Percentiles rank a stretch among this genome's conserved stretches.
These are phyloP conservation scores for Rhagologus leucostigma DNA, from an alignment of 2,113 vertebrate genomes.

Conservation along the genomic window DNA sequence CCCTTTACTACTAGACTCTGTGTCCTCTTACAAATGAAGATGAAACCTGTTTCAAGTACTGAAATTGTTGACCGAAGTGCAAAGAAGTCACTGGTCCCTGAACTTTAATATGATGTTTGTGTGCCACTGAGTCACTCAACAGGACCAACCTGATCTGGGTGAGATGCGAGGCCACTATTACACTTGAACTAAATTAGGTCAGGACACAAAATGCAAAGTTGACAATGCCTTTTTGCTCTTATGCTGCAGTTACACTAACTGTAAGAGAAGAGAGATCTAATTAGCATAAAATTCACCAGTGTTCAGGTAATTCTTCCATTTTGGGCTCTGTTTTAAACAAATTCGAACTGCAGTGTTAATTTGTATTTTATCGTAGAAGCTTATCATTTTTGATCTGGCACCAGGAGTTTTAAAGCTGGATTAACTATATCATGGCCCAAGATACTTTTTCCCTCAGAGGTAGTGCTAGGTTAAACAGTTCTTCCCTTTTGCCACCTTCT, in stretches of 20 bases:
- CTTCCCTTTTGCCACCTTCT: neutral
- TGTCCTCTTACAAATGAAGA: neutral
- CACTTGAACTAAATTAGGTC: neutral
- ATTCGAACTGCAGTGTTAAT: neutral
- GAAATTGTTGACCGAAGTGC: neutral
- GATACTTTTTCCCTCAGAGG: neutral
- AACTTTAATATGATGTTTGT: neutral
- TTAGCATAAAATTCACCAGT: neutral
- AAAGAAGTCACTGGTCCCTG: neutral
- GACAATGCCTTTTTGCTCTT: neutral
- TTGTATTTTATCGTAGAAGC: neutral
- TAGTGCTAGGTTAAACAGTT: neutral
- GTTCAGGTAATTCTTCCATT: neutral
- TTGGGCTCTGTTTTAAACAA: neutral
- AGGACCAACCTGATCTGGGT: neutral
- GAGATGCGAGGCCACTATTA: neutral
- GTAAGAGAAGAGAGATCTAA: neutral
- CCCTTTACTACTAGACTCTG: neutral
- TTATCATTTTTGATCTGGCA: neutral
- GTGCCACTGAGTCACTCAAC: neutral
- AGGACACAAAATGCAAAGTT: neutral
- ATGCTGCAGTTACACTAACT: neutral
- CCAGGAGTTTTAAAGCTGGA: neutral
- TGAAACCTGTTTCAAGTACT: neutral
- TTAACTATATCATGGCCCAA: neutral